Conservation (phyloP, 1,140 invertebrate species). For the Ridgeia piscesae region DNA sequence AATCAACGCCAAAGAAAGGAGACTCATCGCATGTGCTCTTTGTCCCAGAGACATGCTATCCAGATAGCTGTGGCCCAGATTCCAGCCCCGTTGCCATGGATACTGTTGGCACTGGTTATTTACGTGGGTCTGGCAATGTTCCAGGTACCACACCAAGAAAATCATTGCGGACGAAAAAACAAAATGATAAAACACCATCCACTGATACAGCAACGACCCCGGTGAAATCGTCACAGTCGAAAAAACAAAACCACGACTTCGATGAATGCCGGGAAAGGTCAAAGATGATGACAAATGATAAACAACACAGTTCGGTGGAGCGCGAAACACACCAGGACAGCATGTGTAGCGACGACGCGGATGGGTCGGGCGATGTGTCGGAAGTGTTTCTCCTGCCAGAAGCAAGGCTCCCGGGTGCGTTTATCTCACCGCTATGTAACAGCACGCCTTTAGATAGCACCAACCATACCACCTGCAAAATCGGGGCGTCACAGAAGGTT, state of each 20-base stretch:
- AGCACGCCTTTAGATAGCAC: background rate
- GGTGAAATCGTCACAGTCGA: background rate
- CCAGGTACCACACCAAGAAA: background rate
- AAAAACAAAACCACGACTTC: too few relatives aligned
- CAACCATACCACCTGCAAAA: background rate
- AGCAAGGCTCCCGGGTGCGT: background rate
- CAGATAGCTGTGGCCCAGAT: background rate
- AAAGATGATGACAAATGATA: background rate
- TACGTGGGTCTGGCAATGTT: background rate
- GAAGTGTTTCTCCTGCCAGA: background rate
- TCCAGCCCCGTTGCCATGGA: background rate
- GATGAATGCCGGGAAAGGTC: background rate
- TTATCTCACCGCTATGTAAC: background rate
- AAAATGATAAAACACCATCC: background rate
- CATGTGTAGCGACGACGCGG: background rate
- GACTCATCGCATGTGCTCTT: background rate
- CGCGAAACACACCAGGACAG: background rate
- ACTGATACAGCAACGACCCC: background rate
- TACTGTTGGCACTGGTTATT: background rate
- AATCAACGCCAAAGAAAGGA: background rate
- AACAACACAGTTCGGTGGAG: background rate
- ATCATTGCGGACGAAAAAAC: background rate
- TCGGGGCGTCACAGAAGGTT: background rate
- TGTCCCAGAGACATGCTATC: background rate
- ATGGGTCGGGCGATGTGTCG: background rate